Base-by-base conservation (phyloP, 2,113 vertebrate species). In the Mesitornis unicolor region DNA sequence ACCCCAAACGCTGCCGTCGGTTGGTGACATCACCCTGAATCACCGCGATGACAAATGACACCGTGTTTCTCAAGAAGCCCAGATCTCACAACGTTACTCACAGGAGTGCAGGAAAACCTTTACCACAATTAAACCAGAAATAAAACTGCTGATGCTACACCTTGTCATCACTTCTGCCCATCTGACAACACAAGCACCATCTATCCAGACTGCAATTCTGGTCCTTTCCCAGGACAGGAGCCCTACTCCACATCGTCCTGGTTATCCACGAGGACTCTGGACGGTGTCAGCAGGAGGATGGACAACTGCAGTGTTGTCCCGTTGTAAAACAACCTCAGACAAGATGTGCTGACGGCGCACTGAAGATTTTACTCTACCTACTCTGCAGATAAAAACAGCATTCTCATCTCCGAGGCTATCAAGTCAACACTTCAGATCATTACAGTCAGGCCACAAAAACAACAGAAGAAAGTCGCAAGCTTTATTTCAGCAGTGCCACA, bases 311-410 rank as follows among this genome's bases (percentile, higher is more conserved):
- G 84, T 4, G 19, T 7, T 59, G 79, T 70, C 40, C 90, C 79
- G 53, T 21, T 84, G 78, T 79, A 84, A 93, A 89, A 56, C 92
- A 95, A 47, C 60, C 64, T 87, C 56, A 74, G 38, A 76, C 1
- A 5, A 97, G 70, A 76, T 16, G 79, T 16, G 4, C 18, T 69
- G 69, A 88, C 90, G 89, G 60, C 14, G 1, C 18, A 29, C 12
- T 29, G 25, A 94, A 81, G 69, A 76, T 78, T 90, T 67, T 84
- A 89, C 88, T 89, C 85, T 89, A 94, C 82, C 86, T 92, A 75
- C 74, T 90, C 65, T 2, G 4, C 10, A 5, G 60, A 84, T 78
- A 94, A 96, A 94, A 92, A 90, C 64, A 95, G 77, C 48, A 36
- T 59, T 89, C 69, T 84, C 84, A 78, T 81, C 76, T 92, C 86